A percentile compares a stretch with the other conserved stretches of the same genome.
These are phyloP conservation scores for Aphrophora alni DNA, from an alignment of 2,888 invertebrate genomes.

Conservation along the genomic window DNA sequence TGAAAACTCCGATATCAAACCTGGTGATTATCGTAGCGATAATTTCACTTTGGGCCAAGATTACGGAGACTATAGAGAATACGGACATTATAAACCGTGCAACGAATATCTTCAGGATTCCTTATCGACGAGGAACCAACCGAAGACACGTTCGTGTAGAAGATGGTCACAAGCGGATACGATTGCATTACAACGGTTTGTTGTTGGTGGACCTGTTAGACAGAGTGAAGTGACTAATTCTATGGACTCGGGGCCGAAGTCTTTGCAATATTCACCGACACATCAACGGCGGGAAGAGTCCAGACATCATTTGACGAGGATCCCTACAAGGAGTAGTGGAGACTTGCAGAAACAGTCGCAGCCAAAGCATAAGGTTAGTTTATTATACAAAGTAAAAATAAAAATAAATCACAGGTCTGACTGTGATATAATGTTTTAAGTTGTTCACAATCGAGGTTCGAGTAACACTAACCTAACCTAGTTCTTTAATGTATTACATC, in stretches of 20 bases:
- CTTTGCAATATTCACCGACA: conserved; percentile 49
- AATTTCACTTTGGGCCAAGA: background rate
- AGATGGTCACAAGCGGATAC: conserved; percentile 49
- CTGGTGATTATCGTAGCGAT: background rate
- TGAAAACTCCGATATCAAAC: background rate
- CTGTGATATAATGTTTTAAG: no score
- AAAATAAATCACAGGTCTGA: no score
- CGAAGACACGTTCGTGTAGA: conserved; percentile 46
- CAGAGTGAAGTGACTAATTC: conserved; percentile 14
- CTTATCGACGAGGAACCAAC: conserved; percentile 38
- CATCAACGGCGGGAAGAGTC: conserved; percentile 16
- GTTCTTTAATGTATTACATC: no score
- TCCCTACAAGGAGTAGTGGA: conserved; percentile 33
- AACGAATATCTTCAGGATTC: conserved; percentile 12
- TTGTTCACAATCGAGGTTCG: no score
- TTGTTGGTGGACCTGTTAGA: conserved; percentile 55
- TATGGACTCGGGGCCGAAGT: conserved; percentile 39
- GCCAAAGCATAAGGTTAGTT: conserved; percentile 26
- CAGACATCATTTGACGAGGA: conserved; percentile 16
- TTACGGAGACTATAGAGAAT: background rate
- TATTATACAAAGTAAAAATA: no score
- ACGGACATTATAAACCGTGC: background rate
- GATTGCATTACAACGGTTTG: conserved; percentile 53
- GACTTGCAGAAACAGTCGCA: conserved; percentile 29
- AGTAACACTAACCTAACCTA: background rate